Evolutionary conservation across 2,888 invertebrate species (phyloP).

Genomic region (Meganola albula): DNA sequence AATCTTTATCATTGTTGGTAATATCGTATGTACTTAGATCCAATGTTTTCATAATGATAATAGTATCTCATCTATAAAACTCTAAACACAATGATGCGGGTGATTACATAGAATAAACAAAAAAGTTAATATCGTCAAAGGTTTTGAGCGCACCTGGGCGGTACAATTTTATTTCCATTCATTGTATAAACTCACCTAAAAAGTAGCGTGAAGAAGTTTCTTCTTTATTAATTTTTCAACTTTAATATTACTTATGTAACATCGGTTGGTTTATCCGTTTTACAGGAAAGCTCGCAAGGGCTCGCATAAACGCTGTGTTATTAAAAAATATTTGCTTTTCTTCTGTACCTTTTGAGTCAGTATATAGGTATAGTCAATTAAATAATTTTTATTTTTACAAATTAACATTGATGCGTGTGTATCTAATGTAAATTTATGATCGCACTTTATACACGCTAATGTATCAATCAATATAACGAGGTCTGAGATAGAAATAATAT

Average conservation of each 20-base stretch:
- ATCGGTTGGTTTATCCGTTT: slow-evolving; percentile 62
- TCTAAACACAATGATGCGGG: slow-evolving; percentile 35
- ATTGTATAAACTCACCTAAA: slow-evolving; percentile 76
- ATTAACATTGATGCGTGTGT: slow-evolving; percentile 16
- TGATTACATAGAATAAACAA: slow-evolving; percentile 59
- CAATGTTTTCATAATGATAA: slow-evolving; percentile 20
- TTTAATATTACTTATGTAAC: slow-evolving; percentile 73
- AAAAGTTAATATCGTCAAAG: slow-evolving; percentile 75
- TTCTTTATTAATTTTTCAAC: slow-evolving; percentile 78
- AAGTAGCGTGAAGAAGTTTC: slow-evolving; percentile 68
- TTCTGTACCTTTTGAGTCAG: neutral
- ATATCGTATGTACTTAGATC: slow-evolving; percentile 20
- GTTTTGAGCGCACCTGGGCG: slow-evolving; percentile 73
- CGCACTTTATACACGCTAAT: slow-evolving; percentile 16
- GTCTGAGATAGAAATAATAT: slow-evolving; percentile 24
- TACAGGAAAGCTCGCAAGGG: slow-evolving; percentile 29
- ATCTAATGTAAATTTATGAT: slow-evolving; percentile 23
- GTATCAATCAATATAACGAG: slow-evolving; percentile 24
- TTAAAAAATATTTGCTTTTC: slow-evolving; percentile 17
- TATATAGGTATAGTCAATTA: slow-evolving; percentile 15
- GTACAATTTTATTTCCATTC: slow-evolving; percentile 76
- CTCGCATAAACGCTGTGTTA: slow-evolving; percentile 27
- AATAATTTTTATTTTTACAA: slow-evolving; percentile 16
- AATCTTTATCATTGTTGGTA: slow-evolving; percentile 31
- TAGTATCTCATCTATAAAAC: slow-evolving; percentile 22